phyloP scores from a whole-genome alignment of 2,797 vertebrate species.

The Lepus oiostolus region DNA sequence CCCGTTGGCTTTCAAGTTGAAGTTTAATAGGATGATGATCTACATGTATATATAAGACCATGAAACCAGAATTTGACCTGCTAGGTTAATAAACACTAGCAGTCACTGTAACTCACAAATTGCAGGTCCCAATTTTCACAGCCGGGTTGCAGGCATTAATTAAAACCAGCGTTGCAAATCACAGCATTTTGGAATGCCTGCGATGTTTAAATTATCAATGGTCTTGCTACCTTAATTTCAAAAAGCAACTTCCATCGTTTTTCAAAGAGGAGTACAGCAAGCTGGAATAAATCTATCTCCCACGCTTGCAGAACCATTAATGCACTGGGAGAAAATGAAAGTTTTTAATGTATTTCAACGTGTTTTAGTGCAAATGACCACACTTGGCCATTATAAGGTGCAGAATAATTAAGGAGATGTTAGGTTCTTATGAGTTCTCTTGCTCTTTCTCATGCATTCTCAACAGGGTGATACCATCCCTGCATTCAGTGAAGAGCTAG shows the following conservation, averaged over 20 bases:
- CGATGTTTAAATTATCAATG: constrained; percentile 84
- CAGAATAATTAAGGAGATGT: constrained; percentile 8
- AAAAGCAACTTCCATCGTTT: constrained; percentile 70
- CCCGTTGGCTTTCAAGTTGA: constrained; percentile 67
- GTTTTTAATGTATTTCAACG: constrained; percentile 66
- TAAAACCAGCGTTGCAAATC: constrained; percentile 86
- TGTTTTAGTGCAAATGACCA: constrained; percentile 51
- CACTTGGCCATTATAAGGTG: background rate
- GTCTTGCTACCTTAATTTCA: constrained; percentile 81
- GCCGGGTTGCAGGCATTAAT: constrained; percentile 86
- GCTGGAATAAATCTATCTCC: background rate
- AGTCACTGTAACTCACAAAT: constrained; percentile 86
- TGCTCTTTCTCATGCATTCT: background rate
- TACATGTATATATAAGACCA: constrained; percentile 23
- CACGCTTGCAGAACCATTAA: constrained; percentile 45
- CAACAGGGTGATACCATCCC: background rate
- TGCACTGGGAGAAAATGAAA: constrained; percentile 59
- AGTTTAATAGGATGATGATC: constrained; percentile 75
- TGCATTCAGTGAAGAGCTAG: background rate
- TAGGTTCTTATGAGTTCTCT: background rate
- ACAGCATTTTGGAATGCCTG: constrained; percentile 79
- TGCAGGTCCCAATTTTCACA: constrained; percentile 88
- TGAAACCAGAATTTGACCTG: constrained; percentile 83
- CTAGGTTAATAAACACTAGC: constrained; percentile 86
- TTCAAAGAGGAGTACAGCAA: constrained; percentile 58